phyloP scores from a whole-genome alignment of 2,888 invertebrate species.

The Ochropacha duplaris region DNA sequence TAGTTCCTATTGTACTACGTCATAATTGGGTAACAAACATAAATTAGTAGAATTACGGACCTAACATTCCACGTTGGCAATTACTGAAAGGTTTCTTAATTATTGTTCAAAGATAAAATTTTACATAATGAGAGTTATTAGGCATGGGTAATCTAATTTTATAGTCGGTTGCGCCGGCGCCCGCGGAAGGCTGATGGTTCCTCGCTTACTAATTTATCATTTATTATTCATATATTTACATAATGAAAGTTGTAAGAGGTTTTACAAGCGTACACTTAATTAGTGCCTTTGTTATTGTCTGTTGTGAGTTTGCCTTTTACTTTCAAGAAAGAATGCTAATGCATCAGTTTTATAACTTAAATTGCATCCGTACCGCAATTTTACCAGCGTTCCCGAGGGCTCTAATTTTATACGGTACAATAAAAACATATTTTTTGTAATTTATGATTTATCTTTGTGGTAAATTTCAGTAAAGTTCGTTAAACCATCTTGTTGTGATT shows the following conservation, averaged over 20 bases:
- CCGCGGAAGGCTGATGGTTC: conserved; percentile 26
- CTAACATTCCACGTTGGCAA: too few species aligned
- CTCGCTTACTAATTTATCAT: conserved; percentile 34
- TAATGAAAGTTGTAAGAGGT: conserved; percentile 23
- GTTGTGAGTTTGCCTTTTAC: not conserved
- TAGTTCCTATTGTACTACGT: too few species aligned
- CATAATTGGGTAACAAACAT: too few species aligned
- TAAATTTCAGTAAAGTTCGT: too few species aligned
- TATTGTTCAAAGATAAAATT: not conserved
- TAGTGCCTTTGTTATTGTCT: not conserved
- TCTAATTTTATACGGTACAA: too few species aligned
- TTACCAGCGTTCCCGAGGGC: too few species aligned
- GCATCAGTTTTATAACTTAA: not conserved
- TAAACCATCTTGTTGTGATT: too few species aligned
- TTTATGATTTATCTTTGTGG: too few species aligned
- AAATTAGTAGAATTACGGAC: too few species aligned
- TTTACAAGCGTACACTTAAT: conserved; percentile 14
- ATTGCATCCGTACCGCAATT: too few species aligned
- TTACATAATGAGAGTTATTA: not conserved
- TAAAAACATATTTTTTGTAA: too few species aligned
- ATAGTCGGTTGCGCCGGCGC: conserved; percentile 34
- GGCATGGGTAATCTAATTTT: conserved; percentile 17
- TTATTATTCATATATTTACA: conserved; percentile 24
- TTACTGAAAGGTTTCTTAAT: too few species aligned
- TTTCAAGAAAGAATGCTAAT: not conserved